Percentiles rank a stretch among this genome's conserved stretches.
Conservation (phyloP, 2,113 vertebrate genomes). For the Onychostoma macrolepis region DNA sequence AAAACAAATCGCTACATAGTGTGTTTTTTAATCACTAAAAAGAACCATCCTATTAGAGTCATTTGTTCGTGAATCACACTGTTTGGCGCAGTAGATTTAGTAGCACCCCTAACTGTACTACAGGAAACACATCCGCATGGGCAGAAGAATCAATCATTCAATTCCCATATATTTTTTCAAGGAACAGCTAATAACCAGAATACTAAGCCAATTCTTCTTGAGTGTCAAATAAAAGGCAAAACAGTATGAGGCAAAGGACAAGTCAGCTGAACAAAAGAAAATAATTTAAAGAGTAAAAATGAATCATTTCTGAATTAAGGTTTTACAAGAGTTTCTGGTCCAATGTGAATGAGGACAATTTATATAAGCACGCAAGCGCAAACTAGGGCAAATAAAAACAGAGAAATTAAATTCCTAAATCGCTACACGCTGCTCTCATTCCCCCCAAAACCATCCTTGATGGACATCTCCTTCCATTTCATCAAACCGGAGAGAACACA, state of each 20-base stretch:
- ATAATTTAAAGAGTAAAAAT: conserved; percentile 43
- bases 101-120: not conserved
- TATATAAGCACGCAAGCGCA: conserved; percentile 53
- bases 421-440: conserved; percentile 38
- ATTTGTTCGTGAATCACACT: not conserved
- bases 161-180: not conserved
- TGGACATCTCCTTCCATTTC: conserved; percentile 45
- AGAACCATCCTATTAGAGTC: not conserved
- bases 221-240: conserved; percentile 33
- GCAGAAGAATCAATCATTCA: not conserved
- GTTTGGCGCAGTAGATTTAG: not conserved
- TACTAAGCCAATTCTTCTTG: not conserved
- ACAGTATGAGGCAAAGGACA: conserved; percentile 20
- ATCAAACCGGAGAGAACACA: conserved; percentile 54
- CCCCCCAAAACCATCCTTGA: conserved; percentile 45
- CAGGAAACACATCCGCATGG: not conserved
- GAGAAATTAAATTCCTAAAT: conserved; percentile 38
- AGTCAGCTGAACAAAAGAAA: conserved; percentile 38
- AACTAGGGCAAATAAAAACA: conserved; percentile 48
- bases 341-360: conserved; percentile 52
- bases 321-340: conserved; percentile 34
- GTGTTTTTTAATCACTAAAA: too few relatives aligned
- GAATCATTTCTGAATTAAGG: conserved; percentile 44
- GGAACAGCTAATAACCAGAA: not conserved
- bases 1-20: not conserved